Base-by-base conservation (phyloP, 2,888 invertebrate genomes). In the Sarcophaga rosellei region DNA sequence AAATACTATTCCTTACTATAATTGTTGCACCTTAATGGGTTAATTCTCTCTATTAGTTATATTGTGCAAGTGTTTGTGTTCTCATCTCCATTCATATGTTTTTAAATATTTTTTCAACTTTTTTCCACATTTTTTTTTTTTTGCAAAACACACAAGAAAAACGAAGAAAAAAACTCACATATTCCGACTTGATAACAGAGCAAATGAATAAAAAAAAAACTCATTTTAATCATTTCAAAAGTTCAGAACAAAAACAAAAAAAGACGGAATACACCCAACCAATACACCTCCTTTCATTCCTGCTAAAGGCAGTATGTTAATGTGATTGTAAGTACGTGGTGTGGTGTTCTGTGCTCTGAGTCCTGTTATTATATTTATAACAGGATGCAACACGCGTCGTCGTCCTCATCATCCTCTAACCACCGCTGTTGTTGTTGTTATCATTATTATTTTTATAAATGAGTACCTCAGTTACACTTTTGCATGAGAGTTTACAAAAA, bases 151-250 rank as follows among this genome's bases (percentile, higher is more conserved):
- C n/a, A 47, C 21, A 35, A 66, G 47, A 20, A 62, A 45, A 68
- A 6, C 10, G 57, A 15, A 0, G 35, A 11, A 65, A 59, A 66
- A 44, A 65, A 15, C 12, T 20, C 11, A 61, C 8, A 57, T n/a
- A 63, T 63, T 59, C 25, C 12, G 59, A 15, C 65, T 35, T 77
- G 53, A 72, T 73, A 73, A 74, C 75, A 76, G 20, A 84, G 65
- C 45, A 59, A 75, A 70, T 74, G 77, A 81, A 81, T 81, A 74
- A 70, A 85, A 85, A 77, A 74, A 70, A 85, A 85, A 77, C 73
- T 78, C 47, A 81, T 78, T 85, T 85, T 68, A 77, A 69, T 81
- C 73, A 62, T 73, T 74, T 73, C 35, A 72, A 57, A 82, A 77
- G 81, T 85, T 81, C 47, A 77, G 23, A 76, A 65, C 69, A 44